These are phyloP conservation scores for Procavia capensis DNA, from an alignment of 2,113 vertebrate genomes.

Conservation along the genomic window DNA sequence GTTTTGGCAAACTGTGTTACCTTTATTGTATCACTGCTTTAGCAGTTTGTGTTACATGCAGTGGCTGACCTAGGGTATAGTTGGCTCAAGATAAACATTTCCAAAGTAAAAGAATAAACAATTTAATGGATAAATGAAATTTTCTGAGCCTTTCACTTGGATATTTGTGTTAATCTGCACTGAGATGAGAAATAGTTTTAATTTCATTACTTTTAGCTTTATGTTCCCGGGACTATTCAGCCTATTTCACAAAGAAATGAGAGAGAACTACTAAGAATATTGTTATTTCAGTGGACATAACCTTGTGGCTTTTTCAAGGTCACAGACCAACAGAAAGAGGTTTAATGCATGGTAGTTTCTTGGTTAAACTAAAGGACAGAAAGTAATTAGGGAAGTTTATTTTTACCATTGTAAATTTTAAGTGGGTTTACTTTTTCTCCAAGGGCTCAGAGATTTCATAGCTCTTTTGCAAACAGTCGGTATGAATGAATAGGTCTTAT, in stretches of 20 bases:
- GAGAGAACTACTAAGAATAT: neutral
- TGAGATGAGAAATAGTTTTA: constrained; percentile 51
- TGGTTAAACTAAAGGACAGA: neutral
- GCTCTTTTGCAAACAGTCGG: constrained; percentile 33
- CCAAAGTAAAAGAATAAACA: neutral
- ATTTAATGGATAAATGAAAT: neutral
- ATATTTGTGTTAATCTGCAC: neutral
- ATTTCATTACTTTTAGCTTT: constrained; percentile 10
- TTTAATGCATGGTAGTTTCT: neutral
- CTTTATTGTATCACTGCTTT: neutral
- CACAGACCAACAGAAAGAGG: neutral
- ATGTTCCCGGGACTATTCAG: neutral
- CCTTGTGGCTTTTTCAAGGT: neutral
- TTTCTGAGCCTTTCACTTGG: neutral
- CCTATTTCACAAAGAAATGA: constrained; percentile 19
- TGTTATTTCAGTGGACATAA: constrained; percentile 20
- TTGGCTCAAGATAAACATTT: neutral
- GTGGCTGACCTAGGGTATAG: neutral
- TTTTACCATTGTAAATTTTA: neutral
- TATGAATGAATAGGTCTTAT: neutral
- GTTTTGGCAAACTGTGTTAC: neutral
- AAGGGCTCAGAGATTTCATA: neutral
- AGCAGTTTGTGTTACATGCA: neutral
- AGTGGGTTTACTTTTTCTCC: neutral
- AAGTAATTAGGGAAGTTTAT: neutral